Conservation (phyloP, 2,113 vertebrate genomes). For the Bubo bubo region DNA sequence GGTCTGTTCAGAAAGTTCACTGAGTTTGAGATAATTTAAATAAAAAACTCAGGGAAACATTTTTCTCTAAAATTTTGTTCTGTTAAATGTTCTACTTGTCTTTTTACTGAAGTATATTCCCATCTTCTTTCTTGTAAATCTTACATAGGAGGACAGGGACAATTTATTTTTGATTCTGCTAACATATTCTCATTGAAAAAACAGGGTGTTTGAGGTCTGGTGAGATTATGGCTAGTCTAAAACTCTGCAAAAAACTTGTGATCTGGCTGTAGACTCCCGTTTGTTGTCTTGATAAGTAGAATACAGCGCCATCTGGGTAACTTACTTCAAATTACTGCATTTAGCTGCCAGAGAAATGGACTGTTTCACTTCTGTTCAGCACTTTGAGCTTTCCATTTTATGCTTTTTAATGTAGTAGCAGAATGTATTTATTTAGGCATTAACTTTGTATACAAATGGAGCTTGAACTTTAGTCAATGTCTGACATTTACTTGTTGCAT, state of each 20-base stretch:
- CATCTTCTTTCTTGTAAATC: background rate
- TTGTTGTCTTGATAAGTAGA: background rate
- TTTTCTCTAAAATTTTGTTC: background rate
- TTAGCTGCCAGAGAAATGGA: background rate
- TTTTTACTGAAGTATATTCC: background rate
- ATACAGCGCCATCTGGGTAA: background rate
- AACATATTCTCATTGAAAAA: background rate
- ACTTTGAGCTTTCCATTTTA: background rate
- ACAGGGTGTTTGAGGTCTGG: background rate
- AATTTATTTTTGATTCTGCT: background rate
- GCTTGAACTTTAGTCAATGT: background rate
- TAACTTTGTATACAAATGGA: background rate
- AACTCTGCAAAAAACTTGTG: background rate
- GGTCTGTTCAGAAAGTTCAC: background rate
- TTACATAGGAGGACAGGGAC: background rate
- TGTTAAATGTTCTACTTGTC: background rate
- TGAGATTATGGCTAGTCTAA: background rate
- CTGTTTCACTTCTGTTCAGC: background rate
- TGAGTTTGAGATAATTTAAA: background rate
- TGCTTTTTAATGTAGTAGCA: background rate
- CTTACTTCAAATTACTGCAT: background rate
- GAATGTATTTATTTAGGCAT: background rate
- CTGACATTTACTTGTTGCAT: background rate
- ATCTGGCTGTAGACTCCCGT: background rate
- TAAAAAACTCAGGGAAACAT: background rate